Percentiles rank a stretch among this genome's conserved stretches.
Evolutionary conservation across 2,888 invertebrate species (phyloP).

Genomic region (Drosophila kanekoi): DNA sequence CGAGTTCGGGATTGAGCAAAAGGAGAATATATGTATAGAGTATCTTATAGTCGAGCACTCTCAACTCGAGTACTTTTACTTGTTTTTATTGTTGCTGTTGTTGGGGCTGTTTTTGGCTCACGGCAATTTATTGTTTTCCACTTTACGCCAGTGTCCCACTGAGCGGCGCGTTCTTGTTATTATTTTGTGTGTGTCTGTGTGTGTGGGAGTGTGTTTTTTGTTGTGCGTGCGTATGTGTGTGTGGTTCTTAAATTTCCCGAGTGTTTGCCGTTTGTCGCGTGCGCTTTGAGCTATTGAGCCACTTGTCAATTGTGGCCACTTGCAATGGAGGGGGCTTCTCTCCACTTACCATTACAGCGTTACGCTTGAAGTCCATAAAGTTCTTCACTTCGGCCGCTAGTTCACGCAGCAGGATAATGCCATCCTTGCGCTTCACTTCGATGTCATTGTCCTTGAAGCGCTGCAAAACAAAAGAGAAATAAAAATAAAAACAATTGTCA

Average conservation of each 20-base stretch:
- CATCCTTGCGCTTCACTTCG: constrained; percentile 93
- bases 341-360: constrained; percentile 93
- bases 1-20: too few relatives aligned
- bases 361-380: constrained; percentile 96
- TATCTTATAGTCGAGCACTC: background rate
- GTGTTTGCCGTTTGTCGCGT: constrained; percentile 38
- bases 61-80: constrained; percentile 8
- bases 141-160: constrained; percentile 66
- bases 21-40: background rate
- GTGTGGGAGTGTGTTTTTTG: constrained; percentile 32
- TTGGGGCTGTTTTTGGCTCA: constrained; percentile 47
- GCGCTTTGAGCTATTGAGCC: constrained; percentile 74
- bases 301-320: constrained; percentile 68
- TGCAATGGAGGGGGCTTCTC: constrained; percentile 6
- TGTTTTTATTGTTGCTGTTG: constrained; percentile 24
- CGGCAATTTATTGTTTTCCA: constrained; percentile 80
- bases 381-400: constrained; percentile 96
- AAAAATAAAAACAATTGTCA: constrained; percentile 50
- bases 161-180: constrained; percentile 44
- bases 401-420: constrained; percentile 93
- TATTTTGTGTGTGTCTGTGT: constrained; percentile 43
- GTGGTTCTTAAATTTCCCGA: constrained; percentile 55
- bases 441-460: constrained; percentile 92
- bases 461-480: constrained; percentile 85
- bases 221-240: constrained; percentile 24